Evolutionary conservation across 2,113 vertebrate species (phyloP).

Genomic region (Pluvialis apricaria): DNA sequence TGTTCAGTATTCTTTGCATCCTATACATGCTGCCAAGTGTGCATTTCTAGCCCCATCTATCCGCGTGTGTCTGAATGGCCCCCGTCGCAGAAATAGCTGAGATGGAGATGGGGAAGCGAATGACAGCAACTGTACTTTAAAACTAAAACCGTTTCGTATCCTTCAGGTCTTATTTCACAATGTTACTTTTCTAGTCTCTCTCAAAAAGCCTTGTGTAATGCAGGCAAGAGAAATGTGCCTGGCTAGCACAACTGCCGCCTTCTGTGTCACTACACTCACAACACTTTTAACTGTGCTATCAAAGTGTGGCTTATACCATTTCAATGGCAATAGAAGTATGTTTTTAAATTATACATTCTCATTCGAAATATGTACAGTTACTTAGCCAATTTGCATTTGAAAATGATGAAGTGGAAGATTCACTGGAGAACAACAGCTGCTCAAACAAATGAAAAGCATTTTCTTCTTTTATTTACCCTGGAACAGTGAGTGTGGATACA

Average conservation of each 20-base stretch:
- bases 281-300: not conserved
- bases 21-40: not conserved
- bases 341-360: not conserved
- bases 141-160: not conserved
- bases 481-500: not conserved
- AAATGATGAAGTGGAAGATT: slow-evolving; percentile 1
- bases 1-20: not conserved
- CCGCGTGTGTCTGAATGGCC: not conserved
- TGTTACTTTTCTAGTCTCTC: not conserved
- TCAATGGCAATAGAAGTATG: not conserved
- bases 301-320: not conserved
- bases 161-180: not conserved
- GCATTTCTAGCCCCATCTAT: not conserved
- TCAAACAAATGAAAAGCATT: slow-evolving; percentile 12
- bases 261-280: not conserved
- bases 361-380: not conserved
- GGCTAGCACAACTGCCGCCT: not conserved
- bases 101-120: not conserved
- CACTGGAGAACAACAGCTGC: slow-evolving; percentile 19
- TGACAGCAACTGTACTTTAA: not conserved
- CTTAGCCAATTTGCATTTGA: not conserved
- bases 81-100: not conserved
- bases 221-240: not conserved
- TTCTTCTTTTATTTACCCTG: slow-evolving; percentile 40
- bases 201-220: not conserved